A percentile compares a stretch with the other conserved stretches of the same genome.
phyloP scores from a whole-genome alignment of 2,113 vertebrate genomes.

The Aythya baeri region DNA sequence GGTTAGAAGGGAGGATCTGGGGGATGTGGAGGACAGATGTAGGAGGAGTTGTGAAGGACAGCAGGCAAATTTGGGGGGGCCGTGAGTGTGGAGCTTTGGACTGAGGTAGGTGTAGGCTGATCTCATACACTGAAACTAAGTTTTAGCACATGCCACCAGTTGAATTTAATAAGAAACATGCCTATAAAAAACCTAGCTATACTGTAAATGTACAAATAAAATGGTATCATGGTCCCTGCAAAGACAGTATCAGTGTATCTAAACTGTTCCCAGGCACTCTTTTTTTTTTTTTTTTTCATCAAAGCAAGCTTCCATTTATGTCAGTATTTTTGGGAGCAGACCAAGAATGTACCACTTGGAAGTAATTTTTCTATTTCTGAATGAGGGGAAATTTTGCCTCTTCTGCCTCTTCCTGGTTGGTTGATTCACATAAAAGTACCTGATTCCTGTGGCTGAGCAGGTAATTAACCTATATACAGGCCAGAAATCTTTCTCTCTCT shows the following conservation, averaged over 20 bases:
- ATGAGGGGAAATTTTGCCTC: background rate
- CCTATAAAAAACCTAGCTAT: background rate
- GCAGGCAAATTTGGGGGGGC: background rate
- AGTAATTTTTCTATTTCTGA: background rate
- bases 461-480: background rate
- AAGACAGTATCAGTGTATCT: background rate
- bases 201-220: background rate
- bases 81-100: background rate
- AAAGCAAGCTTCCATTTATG: background rate
- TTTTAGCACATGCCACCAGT: background rate
- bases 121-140: background rate
- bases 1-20: background rate
- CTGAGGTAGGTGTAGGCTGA: background rate
- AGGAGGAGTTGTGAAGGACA: background rate
- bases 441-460: background rate
- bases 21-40: background rate
- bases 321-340: background rate
- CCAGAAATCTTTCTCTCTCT: background rate
- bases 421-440: background rate
- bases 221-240: accelerated
- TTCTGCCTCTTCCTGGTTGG: background rate
- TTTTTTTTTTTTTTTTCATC: background rate
- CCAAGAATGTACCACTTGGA: background rate
- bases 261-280: background rate
- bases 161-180: background rate